These are phyloP conservation scores for Megaceryle torquata DNA, from an alignment of 2,113 vertebrate genomes.

Conservation along the genomic window DNA sequence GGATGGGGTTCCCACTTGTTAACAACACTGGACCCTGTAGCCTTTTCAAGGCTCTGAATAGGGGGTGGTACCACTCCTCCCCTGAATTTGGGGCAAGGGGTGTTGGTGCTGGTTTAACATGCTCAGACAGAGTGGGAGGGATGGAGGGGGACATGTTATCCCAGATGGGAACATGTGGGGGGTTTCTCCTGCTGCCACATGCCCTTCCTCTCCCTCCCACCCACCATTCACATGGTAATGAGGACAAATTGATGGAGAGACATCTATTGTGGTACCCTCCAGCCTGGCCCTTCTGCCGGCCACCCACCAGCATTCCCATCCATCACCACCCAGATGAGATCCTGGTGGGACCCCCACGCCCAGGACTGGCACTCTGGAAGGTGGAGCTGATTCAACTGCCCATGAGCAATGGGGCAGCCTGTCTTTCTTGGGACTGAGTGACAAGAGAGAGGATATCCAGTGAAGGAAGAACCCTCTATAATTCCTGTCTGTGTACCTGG, in stretches of 20 bases:
- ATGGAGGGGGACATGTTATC: not conserved
- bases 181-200: constrained; percentile 19
- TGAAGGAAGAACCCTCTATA: not conserved
- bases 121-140: not conserved
- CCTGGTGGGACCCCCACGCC: not conserved
- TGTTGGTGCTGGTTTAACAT: not conserved
- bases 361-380: not conserved
- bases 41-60: constrained; percentile 66
- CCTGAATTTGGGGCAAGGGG: not conserved
- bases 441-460: not conserved
- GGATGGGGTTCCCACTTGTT: not conserved
- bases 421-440: not conserved
- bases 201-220: constrained; percentile 30
- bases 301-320: constrained; percentile 60
- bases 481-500: not conserved
- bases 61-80: constrained; percentile 36
- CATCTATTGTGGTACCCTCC: constrained; percentile 41
- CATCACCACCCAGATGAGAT: not conserved
- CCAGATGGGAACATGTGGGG: constrained; percentile 60
- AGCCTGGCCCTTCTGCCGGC: constrained; percentile 39
- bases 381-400: not conserved
- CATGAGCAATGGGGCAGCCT: not conserved
- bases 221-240: constrained; percentile 60
- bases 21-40: constrained; percentile 36
- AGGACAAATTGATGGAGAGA: constrained; percentile 55